A percentile compares a stretch with the other conserved stretches of the same genome.
phyloP scores from a whole-genome alignment of 2,113 vertebrate species.

The Rhinoptilus africanus region DNA sequence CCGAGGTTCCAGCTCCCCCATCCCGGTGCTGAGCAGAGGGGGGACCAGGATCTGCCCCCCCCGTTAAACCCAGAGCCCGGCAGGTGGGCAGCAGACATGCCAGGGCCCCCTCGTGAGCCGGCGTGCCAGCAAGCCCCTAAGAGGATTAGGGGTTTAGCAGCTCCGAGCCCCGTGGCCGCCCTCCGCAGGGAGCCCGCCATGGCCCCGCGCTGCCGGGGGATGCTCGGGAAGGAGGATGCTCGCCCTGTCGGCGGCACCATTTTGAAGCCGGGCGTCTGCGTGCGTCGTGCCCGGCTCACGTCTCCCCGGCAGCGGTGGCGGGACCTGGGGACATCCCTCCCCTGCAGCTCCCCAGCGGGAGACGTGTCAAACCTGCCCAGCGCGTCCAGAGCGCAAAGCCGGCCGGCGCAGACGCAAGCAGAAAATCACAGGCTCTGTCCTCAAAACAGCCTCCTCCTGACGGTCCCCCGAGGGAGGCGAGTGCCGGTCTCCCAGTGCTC shows the following conservation, averaged over 20 bases:
- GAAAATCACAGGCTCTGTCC: neutral
- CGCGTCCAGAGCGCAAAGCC: accelerated
- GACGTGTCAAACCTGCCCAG: accelerated
- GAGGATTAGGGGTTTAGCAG: neutral
- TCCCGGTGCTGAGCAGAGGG: neutral
- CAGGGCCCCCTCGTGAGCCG: neutral
- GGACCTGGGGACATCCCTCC: neutral
- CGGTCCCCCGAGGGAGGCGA: accelerated
- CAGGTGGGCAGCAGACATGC: neutral
- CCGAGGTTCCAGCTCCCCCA: neutral
- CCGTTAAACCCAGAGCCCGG: neutral
- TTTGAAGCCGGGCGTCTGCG: accelerated
- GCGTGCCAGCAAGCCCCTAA: neutral
- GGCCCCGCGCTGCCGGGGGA: neutral
- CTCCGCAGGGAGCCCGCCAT: neutral
- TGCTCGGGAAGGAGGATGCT: neutral
- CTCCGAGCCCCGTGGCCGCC: neutral
- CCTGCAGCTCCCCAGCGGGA: neutral
- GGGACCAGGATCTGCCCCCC: neutral
- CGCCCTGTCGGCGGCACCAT: neutral
- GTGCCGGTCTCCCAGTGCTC: accelerated
- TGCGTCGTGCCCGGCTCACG: accelerated
- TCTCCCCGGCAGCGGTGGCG: accelerated
- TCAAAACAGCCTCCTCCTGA: neutral
- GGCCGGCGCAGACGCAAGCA: accelerated